Evolutionary conservation across 2,113 vertebrate species (phyloP), one percentile per base, ranked within the genome.

Genomic region (Okapia johnstoni): DNA sequence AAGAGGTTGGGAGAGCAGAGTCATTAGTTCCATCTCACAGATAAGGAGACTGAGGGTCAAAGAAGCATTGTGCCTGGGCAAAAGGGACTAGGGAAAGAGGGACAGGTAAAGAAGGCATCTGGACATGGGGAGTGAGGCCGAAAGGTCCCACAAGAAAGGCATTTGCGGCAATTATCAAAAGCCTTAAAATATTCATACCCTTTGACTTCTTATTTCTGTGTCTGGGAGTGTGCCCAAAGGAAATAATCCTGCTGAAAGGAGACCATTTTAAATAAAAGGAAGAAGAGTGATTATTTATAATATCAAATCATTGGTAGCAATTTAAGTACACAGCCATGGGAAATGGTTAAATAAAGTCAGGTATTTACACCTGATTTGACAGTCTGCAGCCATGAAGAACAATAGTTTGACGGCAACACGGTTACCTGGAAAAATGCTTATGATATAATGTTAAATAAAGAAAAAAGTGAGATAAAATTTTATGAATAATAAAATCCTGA

Each of bases 261-360:
- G 60, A 57, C 19, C 36, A 61, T 88, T 96, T 43, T 85, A 90
- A 94, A 83, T 73, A 46, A 81, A 89, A 85, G 15, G 52, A 87
- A 54, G 19, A 66, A 91, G 81, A 87, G 36, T 46, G 33, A 55
- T 63, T 80, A 83, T 85, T 92, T 95, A 50, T 92, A n/a, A 57
- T 91, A 54, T 88, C 46, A 91, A 94, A 43, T 90, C 28, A 96
- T 36, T 63, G 17, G 46, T 93, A 96, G 30, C 40, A 86, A 90
- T 94, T 93, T 95, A 93, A 87, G 33, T 61, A 70, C 43, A 79
- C 57, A 86, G 73, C 63, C 36, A 9, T 52, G 57, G 84, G 86
- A 84, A 96, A 94, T 52, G 54, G 80, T 63, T 96, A 54, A 87
- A 70, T 87, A 96, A 96, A 97, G 14, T 80, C 36, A 79, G 58